Base-by-base conservation (phyloP, 2,888 invertebrate genomes). In the Drosophila cyrtoloma region DNA sequence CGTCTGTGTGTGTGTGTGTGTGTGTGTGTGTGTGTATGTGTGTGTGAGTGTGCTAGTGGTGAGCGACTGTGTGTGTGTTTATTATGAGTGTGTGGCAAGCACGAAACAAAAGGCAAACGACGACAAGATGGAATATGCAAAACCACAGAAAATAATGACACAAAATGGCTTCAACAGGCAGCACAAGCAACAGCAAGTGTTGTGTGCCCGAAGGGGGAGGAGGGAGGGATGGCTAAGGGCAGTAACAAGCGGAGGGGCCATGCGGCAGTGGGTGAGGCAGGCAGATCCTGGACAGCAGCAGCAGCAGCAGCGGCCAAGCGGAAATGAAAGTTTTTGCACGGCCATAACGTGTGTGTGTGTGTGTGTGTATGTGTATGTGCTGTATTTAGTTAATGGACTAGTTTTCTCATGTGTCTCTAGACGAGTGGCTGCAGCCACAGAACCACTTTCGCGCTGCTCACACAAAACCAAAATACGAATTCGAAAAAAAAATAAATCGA, bases 101-200 rank as follows among this genome's bases (percentile, higher is more conserved):
- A 62, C 39, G 51, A 62, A 81, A 85, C 85, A 85, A 84, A 82
- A 77, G 85, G 81, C 76, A 79, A 75, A 70, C 63, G 64, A 71
- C 75, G 47, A 63, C 70, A 77, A 80, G 78, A 75, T 77, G 85
- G 87, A 78, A 87, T 84, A 84, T 87, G 85, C 87, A 87, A 81
- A 87, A 87, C 84, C 85, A 79, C 85, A 86, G 71, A 83, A 88
- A 77, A 85, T 88, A 86, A 88, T 81, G 86, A 81, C 81, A 83
- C 81, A 88, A 88, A 88, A 85, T 79, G 79, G 77, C 81, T 77
- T 75, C 71, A 82, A 77, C 77, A 73, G 79, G 65, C 81, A 63
- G 33, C 65, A 35, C 4, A 47, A 47, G 35, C 57, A 50, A 35
- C 55, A 26, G 70, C 47, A 37, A 28, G 67, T 44, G 33, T 51